Conservation (phyloP, 2,113 vertebrate genomes). For the Piprites chloris region DNA sequence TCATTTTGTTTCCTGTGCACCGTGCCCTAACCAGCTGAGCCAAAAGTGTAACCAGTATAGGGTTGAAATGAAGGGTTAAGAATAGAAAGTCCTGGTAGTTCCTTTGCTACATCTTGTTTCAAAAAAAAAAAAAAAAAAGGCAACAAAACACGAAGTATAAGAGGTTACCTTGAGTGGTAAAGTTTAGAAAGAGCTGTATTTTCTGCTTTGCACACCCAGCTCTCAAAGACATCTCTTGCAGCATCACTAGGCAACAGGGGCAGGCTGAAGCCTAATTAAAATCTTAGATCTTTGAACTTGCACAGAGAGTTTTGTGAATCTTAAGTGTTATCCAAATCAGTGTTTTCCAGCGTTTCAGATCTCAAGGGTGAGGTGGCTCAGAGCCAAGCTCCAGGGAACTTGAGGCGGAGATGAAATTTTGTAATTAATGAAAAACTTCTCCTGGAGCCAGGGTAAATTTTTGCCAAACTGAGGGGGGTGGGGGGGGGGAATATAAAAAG, state of each 20-base stretch:
- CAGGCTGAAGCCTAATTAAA: background rate
- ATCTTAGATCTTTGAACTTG: background rate
- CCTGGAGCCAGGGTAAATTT: background rate
- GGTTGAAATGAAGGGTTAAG: background rate
- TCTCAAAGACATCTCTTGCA: background rate
- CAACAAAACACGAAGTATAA: background rate
- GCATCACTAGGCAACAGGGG: background rate
- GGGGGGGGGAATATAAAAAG: background rate
- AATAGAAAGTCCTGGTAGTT: background rate
- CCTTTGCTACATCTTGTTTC: background rate
- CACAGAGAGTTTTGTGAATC: background rate
- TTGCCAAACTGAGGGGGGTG: background rate
- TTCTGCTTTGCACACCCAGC: background rate
- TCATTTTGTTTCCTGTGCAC: too few relatives aligned
- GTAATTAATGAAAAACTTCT: background rate
- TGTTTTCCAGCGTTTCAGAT: background rate
- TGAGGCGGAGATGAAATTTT: background rate
- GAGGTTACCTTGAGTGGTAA: background rate
- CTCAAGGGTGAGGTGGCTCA: background rate
- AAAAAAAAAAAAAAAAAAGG: background rate
- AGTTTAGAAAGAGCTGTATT: background rate
- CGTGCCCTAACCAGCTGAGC: too few relatives aligned
- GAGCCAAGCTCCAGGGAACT: background rate
- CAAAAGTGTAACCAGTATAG: background rate
- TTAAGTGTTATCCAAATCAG: background rate